phyloP scores from a whole-genome alignment of 2,888 invertebrate species.

The Dastarcus helophoroides region DNA sequence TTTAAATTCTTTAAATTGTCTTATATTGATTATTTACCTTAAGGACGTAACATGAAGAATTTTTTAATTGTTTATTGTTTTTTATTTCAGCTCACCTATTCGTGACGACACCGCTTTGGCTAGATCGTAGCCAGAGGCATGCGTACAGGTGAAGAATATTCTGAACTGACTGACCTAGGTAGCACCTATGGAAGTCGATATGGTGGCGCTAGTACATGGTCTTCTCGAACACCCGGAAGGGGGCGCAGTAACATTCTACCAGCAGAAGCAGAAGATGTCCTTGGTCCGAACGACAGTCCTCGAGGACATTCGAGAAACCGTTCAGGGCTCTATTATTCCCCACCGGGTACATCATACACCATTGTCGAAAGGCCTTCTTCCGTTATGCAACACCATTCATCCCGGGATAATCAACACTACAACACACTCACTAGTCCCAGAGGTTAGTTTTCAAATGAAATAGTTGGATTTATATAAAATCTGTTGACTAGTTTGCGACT shows the following conservation, averaged over 20 bases:
- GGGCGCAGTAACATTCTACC: slow-evolving; percentile 38
- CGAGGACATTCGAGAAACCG: slow-evolving; percentile 40
- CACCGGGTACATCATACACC: slow-evolving; percentile 80
- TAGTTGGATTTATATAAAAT: neutral
- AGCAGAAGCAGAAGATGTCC: slow-evolving; percentile 47
- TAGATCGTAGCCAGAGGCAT: slow-evolving; percentile 28
- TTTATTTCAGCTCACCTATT: slow-evolving; percentile 29
- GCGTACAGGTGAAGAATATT: slow-evolving; percentile 35
- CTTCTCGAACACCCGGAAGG: slow-evolving; percentile 40
- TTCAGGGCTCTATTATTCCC: slow-evolving; percentile 71
- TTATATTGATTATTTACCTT: too few species aligned
- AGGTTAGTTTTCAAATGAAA: slow-evolving; percentile 26
- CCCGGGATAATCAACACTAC: slow-evolving; percentile 31
- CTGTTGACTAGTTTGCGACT: neutral
- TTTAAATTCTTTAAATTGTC: too few species aligned
- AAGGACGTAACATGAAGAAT: too few species aligned
- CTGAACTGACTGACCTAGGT: slow-evolving; percentile 38
- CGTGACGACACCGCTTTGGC: slow-evolving; percentile 33
- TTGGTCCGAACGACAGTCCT: slow-evolving; percentile 41
- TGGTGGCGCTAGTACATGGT: slow-evolving; percentile 15
- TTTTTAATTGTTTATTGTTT: too few species aligned
- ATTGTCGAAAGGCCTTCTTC: slow-evolving; percentile 73
- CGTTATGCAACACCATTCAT: slow-evolving; percentile 45
- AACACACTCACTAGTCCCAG: slow-evolving; percentile 39
- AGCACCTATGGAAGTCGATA: slow-evolving; percentile 28